Evolutionary conservation across 1,140 invertebrate genomes (phyloP).

Genomic region (Drosophila willistoni): DNA sequence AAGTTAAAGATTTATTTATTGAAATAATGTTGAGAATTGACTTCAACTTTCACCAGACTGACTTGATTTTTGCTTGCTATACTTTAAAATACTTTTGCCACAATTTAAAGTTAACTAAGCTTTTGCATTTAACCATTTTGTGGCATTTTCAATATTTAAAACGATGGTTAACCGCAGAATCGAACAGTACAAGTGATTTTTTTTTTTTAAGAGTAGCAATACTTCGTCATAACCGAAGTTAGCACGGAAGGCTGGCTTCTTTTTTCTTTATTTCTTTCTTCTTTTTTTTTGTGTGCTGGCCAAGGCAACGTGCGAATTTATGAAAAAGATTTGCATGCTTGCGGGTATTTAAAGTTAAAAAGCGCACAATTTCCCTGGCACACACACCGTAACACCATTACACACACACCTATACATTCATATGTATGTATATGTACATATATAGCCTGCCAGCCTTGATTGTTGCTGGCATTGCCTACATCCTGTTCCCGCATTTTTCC

Average conservation of each 20-base stretch:
- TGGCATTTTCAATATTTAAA: not conserved
- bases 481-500: not conserved
- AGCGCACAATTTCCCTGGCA: slow-evolving; percentile 56
- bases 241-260: not conserved
- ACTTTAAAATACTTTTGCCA: too few species aligned
- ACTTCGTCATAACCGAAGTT: not conserved
- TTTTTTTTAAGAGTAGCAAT: not conserved
- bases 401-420: not conserved
- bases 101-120: too few species aligned
- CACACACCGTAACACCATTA: slow-evolving; percentile 30
- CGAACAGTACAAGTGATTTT: not conserved
- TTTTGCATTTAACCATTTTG: not conserved
- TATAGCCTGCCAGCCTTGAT: slow-evolving; percentile 23
- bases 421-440: slow-evolving; percentile 28
- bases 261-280: slow-evolving; percentile 18
- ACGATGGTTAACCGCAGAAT: not conserved
- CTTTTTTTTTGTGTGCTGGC: slow-evolving; percentile 20
- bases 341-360: slow-evolving; percentile 79
- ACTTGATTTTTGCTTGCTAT: too few species aligned
- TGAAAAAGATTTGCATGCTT: slow-evolving; percentile 79
- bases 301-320: slow-evolving; percentile 67
- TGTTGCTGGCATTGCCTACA: slow-evolving; percentile 6
- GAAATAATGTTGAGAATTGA: too few species aligned
- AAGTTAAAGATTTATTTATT: too few species aligned
- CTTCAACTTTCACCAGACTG: too few species aligned